Evolutionary conservation across 2,888 invertebrate genomes (phyloP), one percentile per base, ranked within the genome.

Genomic region (Laspeyria flexula): DNA sequence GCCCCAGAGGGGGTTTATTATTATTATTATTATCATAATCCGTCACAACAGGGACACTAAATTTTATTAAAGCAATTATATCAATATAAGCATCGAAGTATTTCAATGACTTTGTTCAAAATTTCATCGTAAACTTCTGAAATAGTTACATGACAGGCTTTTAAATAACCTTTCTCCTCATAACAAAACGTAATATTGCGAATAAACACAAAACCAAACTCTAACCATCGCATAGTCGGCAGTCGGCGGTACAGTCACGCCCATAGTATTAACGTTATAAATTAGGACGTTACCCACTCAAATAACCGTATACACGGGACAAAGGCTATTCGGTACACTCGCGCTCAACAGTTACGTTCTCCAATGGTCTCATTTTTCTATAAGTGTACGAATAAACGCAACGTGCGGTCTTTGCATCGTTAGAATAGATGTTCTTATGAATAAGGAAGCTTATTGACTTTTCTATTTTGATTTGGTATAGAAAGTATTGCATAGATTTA

Each of bases 231-330:
- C 34, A 29, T 30, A 37, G 45, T 3, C 37, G 51, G 9, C 31
- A 42, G 55, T 63, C 57, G 62, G 52, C 18, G 18, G 65, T 64
- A 80, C 84, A 78, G 85, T 88, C 85, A 85, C 83, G 77, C 51
- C 34, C 16, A 46, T n/a, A 73, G 86, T 90, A 90, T 90, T 90
- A 90, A 88, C 81, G 89, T 89, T 90, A 90, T 91, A 91, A 91
- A 91, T 91, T 86, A 90, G 90, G 85, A 89, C 80, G 86, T 91
- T 85, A 89, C 77, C 83, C 87, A 88, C 87, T 87, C 85, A 87
- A 89, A 90, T 90, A 91, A 90, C 86, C 86, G 85, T 90, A 89
- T 88, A 86, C 77, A 78, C 78, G 60, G 62, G 67, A 71, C 76
- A 79, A 76, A 79, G 86, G 85, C 84, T 86, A 83, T 90, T 84